A percentile compares a stretch with the other conserved stretches of the same genome.
Evolutionary conservation across 2,113 vertebrate species (phyloP).

Genomic region (Crocuta crocuta): DNA sequence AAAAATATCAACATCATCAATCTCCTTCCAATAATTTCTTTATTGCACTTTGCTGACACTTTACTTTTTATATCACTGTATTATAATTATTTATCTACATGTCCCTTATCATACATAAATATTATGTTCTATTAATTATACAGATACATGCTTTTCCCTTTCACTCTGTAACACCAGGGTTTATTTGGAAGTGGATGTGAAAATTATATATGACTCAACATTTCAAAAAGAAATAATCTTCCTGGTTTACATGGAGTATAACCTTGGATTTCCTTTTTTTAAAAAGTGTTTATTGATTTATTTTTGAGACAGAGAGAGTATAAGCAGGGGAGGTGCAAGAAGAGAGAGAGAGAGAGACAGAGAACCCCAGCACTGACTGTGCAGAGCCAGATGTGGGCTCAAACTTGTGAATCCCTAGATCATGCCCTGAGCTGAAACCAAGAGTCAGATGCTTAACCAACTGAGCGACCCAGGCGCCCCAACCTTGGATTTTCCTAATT

Average conservation of each 20-base stretch:
- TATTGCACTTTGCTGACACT: not conserved
- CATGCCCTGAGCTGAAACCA: too few relatives aligned
- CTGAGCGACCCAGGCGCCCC: too few relatives aligned
- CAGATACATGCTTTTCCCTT: not conserved
- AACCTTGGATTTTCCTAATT: conserved; percentile 20
- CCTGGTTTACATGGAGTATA: not conserved
- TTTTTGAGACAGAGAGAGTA: too few relatives aligned
- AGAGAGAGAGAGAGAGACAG: too few relatives aligned
- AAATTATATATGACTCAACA: not conserved
- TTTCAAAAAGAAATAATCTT: conserved; percentile 13
- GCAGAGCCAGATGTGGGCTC: too few relatives aligned
- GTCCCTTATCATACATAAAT: not conserved
- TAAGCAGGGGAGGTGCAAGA: too few relatives aligned
- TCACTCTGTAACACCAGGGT: not conserved
- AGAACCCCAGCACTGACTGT: too few relatives aligned
- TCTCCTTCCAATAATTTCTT: conserved; percentile 40
- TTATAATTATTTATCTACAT: not conserved
- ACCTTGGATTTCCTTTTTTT: not conserved
- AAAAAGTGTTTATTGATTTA: too few relatives aligned
- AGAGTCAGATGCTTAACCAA: too few relatives aligned
- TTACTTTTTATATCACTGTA: not conserved
- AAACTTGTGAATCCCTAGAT: too few relatives aligned
- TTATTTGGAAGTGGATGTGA: not conserved
- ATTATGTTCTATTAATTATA: not conserved
- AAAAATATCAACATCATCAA: conserved; percentile 5